Evolutionary conservation across 2,113 vertebrate species (phyloP), one percentile per base, ranked within the genome.

Genomic region (Sciurus niger): DNA sequence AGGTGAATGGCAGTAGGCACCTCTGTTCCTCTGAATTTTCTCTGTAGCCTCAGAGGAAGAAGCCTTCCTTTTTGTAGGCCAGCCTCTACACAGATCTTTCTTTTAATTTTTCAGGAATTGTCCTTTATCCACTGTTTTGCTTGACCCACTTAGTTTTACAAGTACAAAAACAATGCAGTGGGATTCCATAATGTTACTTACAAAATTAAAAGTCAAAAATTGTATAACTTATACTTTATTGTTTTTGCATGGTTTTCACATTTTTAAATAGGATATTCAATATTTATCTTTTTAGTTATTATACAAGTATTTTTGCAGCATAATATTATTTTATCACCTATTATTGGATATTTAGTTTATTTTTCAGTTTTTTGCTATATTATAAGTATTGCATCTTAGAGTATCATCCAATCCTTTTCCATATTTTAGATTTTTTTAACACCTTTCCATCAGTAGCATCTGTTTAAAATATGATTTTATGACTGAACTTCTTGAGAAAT

Each of bases 351-450:
- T 93, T 79, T 93, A 65, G 43, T 17, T 34, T 80, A 60, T 58
- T 83, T 40, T 93, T 90, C 37, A 17, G 4, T 28, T 86, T 84
- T 74, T 90, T 90, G 14, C 30, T 55, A 0, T 89, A 0, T 89
- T 91, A 95, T 91, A 95, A 65, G 37, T 67, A 82, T 18, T 51
- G 48, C 32, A 89, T 8, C n/a, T 78, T 88, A 53, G 40, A 77
- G 51, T 63, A 67, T 73, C 22, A n/a, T 3, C 43, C 14, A 68
- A n/a, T 70, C n/a, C n/a, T 77, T 87, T 93, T 80, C 40, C 32
- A 24, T 70, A 55, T 80, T 92, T 94, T 73, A 17, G 63, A 25
- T 84, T 91, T 74, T 43, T 32, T 10, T 60, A 53, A 37, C 13
- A 67, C 9, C 40, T 84, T 89, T 34, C 4, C 55, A 58, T 7